Evolutionary conservation across 2,113 vertebrate species (phyloP).

Genomic region (Gorsachius goisagi): DNA sequence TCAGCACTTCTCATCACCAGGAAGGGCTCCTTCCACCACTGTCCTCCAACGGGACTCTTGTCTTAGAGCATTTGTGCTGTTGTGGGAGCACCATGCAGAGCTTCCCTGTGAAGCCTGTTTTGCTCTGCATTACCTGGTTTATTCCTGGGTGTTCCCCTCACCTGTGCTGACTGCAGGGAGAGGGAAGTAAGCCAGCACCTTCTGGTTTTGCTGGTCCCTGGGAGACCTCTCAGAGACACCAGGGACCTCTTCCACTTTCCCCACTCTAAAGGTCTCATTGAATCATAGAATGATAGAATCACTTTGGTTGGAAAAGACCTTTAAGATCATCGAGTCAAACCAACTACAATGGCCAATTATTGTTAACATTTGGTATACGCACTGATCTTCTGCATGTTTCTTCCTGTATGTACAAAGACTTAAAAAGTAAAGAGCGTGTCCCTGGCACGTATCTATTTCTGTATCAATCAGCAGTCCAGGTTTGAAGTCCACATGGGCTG

Average conservation of each 20-base stretch:
- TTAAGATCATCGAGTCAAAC: too few species aligned
- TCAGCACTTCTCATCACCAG: neutral
- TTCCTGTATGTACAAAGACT: neutral
- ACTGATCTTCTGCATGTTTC: neutral
- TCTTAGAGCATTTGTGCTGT: neutral
- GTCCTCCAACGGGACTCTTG: fast-evolving
- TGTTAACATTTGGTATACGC: neutral
- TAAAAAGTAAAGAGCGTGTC: neutral
- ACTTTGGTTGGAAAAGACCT: too few species aligned
- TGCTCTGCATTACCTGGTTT: neutral
- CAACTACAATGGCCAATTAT: neutral
- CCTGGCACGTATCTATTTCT: neutral
- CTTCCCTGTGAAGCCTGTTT: neutral
- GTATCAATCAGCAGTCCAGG: neutral
- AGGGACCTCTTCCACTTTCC: neutral
- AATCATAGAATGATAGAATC: too few species aligned
- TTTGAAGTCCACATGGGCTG: neutral
- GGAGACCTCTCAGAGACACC: neutral
- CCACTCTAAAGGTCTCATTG: neutral
- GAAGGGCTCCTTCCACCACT: neutral
- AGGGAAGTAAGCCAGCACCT: neutral
- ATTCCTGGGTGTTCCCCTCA: fast-evolving
- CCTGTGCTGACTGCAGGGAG: neutral
- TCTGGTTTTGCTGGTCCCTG: neutral
- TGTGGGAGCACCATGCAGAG: fast-evolving